These are phyloP conservation scores for Globicephala melas DNA, from an alignment of 2,113 vertebrate genomes.

Conservation along the genomic window DNA sequence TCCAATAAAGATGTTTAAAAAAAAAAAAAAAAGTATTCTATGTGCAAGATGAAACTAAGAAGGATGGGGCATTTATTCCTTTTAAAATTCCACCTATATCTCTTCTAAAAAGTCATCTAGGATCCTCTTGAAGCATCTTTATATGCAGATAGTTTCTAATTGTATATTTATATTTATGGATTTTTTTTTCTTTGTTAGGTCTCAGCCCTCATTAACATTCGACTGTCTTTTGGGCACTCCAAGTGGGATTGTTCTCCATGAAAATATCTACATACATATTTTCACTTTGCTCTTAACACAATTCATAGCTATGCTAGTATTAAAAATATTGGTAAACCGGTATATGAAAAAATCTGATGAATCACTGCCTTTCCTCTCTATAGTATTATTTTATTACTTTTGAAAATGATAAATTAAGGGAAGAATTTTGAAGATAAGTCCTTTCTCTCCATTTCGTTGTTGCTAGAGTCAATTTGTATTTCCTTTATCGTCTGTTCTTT, in stretches of 20 bases:
- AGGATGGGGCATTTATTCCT: background rate
- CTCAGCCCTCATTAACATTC: background rate
- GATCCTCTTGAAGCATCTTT: background rate
- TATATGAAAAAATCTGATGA: background rate
- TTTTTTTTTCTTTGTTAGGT: background rate
- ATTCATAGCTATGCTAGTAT: slow-evolving; percentile 5
- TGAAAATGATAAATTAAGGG: slow-evolving; percentile 21
- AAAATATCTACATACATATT: background rate
- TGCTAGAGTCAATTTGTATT: slow-evolving; percentile 2
- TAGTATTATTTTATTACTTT: slow-evolving; percentile 7
- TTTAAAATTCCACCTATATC: background rate
- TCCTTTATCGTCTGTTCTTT: slow-evolving; percentile 23
- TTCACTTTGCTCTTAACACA: slow-evolving; percentile 7
- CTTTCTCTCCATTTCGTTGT: slow-evolving; percentile 18
- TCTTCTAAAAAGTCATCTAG: background rate
- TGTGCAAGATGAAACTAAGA: background rate
- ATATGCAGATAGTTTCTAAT: background rate
- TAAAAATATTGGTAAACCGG: background rate
- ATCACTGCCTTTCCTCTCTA: background rate
- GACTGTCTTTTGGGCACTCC: background rate
- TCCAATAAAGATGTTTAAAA: no score
- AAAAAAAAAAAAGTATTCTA: background rate
- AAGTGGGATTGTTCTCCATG: background rate
- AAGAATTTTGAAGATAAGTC: slow-evolving; percentile 28
- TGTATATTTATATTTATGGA: background rate